A percentile compares a stretch with the other conserved stretches of the same genome.
These are phyloP conservation scores for Eubasilissa regina DNA, from an alignment of 1,140 invertebrate genomes.

Conservation along the genomic window DNA sequence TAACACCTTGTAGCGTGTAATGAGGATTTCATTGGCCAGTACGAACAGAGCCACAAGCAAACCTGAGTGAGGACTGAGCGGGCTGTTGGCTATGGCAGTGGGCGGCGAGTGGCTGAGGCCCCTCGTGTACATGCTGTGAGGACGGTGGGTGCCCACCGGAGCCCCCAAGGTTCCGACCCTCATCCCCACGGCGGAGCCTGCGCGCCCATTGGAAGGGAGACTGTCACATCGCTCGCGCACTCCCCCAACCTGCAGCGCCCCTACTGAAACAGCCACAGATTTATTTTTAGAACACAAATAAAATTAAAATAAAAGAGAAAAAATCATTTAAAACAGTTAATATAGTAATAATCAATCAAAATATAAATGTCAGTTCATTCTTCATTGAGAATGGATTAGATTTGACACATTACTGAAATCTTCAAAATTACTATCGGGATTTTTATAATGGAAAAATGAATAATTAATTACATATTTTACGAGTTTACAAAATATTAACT, in stretches of 20 bases:
- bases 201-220: slow-evolving; percentile 74
- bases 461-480: too few relatives aligned
- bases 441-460: too few relatives aligned
- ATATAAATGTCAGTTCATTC: too few relatives aligned
- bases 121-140: slow-evolving; percentile 72
- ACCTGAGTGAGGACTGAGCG: slow-evolving; percentile 73
- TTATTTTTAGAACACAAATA: not conserved
- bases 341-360: too few relatives aligned
- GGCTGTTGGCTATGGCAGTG: slow-evolving; percentile 71
- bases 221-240: slow-evolving; percentile 84
- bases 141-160: slow-evolving; percentile 62
- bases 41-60: slow-evolving; percentile 14
- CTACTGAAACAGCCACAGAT: slow-evolving; percentile 33
- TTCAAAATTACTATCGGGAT: too few relatives aligned
- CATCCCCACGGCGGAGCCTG: slow-evolving; percentile 3
- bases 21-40: slow-evolving; percentile 54
- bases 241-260: slow-evolving; percentile 28
- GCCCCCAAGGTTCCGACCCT: slow-evolving; percentile 59
- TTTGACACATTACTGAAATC: too few relatives aligned
- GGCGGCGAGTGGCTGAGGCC: slow-evolving; percentile 77
- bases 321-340: too few relatives aligned
- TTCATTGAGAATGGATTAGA: too few relatives aligned
- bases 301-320: not conserved
- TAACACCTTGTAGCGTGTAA: slow-evolving; percentile 65
- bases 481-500: too few relatives aligned